Evolutionary conservation across 1,140 invertebrate species (phyloP), one percentile per base, ranked within the genome.

Genomic region (Vanessa atalanta): DNA sequence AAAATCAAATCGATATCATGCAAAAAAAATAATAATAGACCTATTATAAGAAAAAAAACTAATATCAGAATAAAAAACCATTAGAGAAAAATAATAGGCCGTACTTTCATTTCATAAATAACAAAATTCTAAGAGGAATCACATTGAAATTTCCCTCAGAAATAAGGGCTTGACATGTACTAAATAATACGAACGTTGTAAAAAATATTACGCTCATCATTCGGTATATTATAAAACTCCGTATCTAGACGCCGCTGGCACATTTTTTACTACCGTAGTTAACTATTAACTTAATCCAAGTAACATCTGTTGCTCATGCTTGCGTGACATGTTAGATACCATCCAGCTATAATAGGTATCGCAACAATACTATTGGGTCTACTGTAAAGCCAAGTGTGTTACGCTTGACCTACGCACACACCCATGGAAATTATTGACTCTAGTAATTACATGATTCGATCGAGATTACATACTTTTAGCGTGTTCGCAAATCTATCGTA

Each of bases 381-480:
- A 69, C 57, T 65, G 48, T 50, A 55, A 70, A 63, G 53, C 47
- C 65, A 67, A 48, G 53, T 53, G 60, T 74, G 71, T 76, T 75
- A 80, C 72, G 77, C 75, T 79, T 77, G 76, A 82, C 76, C 76
- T 79, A 75, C 61, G 53, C 53, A 48, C 65, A 65, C 67, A 47
- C 63, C 57, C 57, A 23, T 37, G 57, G 26, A 26, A 13, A 14
- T 26, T 37, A 61, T 43, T 37, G 26, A 8, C 20, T 2, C 67
- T 64, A 72, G 31, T 61, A 61, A 37, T 61, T 37, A 61, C 14
- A n/a, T 37, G 12, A 61, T 37, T 31, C 2, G 14, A 61, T 61
- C 26, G 31, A 15, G 13, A 61, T 61, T 61, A 37, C 5, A 61
- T 12, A 23, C 23, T 57, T 12, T 9, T 57, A 0, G 12, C 4